Evolutionary conservation across 2,888 invertebrate species (phyloP).

Genomic region (Ochropleura leucogaster): DNA sequence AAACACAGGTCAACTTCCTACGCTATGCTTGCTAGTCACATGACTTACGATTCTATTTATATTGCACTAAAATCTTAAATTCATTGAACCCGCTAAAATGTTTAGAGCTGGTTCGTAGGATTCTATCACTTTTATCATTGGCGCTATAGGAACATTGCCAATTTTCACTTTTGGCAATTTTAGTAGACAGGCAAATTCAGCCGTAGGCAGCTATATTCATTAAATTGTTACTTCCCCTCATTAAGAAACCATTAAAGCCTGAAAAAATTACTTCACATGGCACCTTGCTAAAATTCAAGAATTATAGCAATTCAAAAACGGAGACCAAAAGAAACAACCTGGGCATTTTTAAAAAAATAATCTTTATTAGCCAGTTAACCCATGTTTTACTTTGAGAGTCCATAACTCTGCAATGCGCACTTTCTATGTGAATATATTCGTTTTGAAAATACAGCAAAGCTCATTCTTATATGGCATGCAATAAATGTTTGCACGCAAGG

Average conservation of each 20-base stretch:
- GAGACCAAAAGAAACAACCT: too few species aligned
- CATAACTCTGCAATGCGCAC: conserved; percentile 6
- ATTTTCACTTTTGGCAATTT: conserved; percentile 12
- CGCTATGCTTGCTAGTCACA: conserved; percentile 19
- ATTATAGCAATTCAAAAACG: not conserved
- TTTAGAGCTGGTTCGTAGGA: not conserved
- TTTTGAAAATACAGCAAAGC: not conserved
- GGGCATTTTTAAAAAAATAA: too few species aligned
- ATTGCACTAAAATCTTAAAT: conserved; percentile 17
- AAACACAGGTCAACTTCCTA: conserved; percentile 23
- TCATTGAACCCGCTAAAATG: conserved; percentile 3
- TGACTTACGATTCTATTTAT: conserved; percentile 21
- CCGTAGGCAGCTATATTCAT: not conserved
- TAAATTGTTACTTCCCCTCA: not conserved
- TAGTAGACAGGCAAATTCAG: not conserved
- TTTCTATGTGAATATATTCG: not conserved
- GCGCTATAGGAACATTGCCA: not conserved
- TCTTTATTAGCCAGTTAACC: too few species aligned
- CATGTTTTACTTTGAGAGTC: not conserved
- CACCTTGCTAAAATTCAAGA: not conserved
- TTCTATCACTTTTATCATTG: conserved; percentile 3
- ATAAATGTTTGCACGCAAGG: not conserved
- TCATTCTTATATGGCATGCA: not conserved
- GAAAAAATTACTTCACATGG: too few species aligned
- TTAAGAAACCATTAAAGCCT: not conserved